These are phyloP conservation scores for Cyprinodon brontotheroides DNA, from an alignment of 2,113 vertebrate species.

Conservation along the genomic window DNA sequence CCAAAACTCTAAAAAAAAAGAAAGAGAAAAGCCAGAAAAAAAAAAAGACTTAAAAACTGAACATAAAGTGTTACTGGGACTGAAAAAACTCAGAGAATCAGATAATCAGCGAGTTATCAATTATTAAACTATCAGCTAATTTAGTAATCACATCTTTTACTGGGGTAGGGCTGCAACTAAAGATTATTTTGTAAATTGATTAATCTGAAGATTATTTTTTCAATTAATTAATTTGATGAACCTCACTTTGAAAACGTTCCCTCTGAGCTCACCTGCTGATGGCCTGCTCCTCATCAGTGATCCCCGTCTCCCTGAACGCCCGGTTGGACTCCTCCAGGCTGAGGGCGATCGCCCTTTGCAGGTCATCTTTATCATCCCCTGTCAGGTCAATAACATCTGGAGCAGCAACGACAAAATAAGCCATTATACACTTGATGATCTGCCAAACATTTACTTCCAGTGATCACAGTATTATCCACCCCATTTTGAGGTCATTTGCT, in stretches of 20 bases:
- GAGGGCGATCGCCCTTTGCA: conserved; percentile 98
- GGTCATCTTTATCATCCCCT: conserved; percentile 99
- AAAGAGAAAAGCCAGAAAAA: not conserved
- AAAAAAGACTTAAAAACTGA: not conserved
- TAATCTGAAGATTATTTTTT: too few relatives aligned
- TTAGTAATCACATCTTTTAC: too few relatives aligned
- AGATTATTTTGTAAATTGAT: too few relatives aligned
- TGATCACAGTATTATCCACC: not conserved
- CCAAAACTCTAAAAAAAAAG: conserved; percentile 86
- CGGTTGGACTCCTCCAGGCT: conserved; percentile 97
- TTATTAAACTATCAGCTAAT: too few relatives aligned
- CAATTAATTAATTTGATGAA: too few relatives aligned
- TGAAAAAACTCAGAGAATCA: too few relatives aligned
- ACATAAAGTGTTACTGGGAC: too few relatives aligned
- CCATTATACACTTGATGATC: not conserved
- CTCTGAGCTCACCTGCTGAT: conserved; percentile 89
- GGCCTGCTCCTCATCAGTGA: conserved; percentile 98
- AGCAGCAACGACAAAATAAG: conserved; percentile 34
- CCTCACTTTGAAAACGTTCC: not conserved
- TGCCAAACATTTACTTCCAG: not conserved
- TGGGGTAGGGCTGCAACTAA: too few relatives aligned
- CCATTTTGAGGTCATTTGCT: conserved; percentile 53
- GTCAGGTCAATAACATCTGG: conserved; percentile 98
- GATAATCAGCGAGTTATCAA: too few relatives aligned
- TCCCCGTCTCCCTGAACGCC: conserved; percentile 97